Base-by-base conservation (phyloP, 1,140 invertebrate genomes). In the Teleopsis dalmanni region DNA sequence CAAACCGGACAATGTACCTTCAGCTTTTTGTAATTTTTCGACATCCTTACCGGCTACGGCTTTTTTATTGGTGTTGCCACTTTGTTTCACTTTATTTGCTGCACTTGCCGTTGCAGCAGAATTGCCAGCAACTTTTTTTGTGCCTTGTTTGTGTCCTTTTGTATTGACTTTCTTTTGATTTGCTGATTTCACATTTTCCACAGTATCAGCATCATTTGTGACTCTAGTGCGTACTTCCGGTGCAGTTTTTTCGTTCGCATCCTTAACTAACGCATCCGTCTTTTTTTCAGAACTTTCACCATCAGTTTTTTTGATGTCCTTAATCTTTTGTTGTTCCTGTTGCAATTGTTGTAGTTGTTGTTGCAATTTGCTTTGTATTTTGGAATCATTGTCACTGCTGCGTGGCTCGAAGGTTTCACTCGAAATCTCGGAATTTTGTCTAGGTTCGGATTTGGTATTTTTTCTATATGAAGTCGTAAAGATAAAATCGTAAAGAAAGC, bases 1-100 rank as follows among this genome's bases (percentile, higher is more conserved):
- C 13, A 90, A 62, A 25, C 87, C 87, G 48, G 85, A 88, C 11
- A 90, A 70, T 1, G 84, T 89, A 8, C 86, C 87, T 62, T 80
- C 81, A 3, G 85, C 83, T 61, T 82, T 79, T 50, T 66, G 59
- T 35, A 64, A 46, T 51, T 65, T 65, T 54, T 57, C 59, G 37
- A 57, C 58, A 51, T 74, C 62, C 33, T 73, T 46, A 59, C 64
- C 19, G 58, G 22, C 49, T 40, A 19, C 22, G 37, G 8, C 27
- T 34, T 33, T 40, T n/a, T 25, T 36, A 37, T 27, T 44, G 31
- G 13, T 23, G 43, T 21, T 25, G 54, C 50, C 37, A 45, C 27
- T 76, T 19, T 58, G 70, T n/a, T 53, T 41, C 19, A 36, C 40
- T n/a, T 29, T 38, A n/a, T 51, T 45, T 61, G 51, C 55, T 34